These are phyloP conservation scores for Nebria salina DNA, from an alignment of 2,888 invertebrate genomes.

Conservation along the genomic window DNA sequence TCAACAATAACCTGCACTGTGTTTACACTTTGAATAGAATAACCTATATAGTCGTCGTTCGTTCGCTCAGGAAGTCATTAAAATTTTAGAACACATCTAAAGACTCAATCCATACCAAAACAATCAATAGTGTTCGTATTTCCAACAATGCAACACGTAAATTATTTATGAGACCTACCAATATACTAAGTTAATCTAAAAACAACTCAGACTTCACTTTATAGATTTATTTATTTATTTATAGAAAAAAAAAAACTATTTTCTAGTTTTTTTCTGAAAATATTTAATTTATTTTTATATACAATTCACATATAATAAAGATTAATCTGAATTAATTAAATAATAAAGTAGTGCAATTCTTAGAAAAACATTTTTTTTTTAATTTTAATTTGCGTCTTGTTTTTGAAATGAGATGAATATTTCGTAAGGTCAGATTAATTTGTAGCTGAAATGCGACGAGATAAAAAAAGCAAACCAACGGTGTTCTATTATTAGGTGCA, in stretches of 20 bases:
- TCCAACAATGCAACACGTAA: neutral
- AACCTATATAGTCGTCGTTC: neutral
- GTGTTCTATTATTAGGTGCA: neutral
- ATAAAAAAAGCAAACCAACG: neutral
- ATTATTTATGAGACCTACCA: neutral
- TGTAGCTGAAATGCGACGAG: neutral
- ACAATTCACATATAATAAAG: too few species aligned
- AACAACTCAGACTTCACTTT: too few species aligned
- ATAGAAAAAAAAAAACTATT: too few species aligned
- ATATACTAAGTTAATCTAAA: too few species aligned
- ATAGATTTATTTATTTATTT: too few species aligned
- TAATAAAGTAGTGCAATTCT: too few species aligned
- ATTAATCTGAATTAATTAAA: too few species aligned
- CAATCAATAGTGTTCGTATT: neutral
- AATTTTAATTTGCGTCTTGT: neutral
- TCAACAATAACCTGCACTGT: conserved; percentile 1
- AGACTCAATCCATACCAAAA: neutral
- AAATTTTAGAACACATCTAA: neutral
- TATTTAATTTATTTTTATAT: too few species aligned
- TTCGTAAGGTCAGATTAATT: neutral
- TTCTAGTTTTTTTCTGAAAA: too few species aligned
- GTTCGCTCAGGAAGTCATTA: neutral
- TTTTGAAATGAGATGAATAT: neutral
- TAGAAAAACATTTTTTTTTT: too few species aligned
- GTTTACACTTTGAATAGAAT: neutral